A percentile compares a stretch with the other conserved stretches of the same genome.
phyloP scores from a whole-genome alignment of 2,113 vertebrate species.

The Oryctolagus cuniculus region DNA sequence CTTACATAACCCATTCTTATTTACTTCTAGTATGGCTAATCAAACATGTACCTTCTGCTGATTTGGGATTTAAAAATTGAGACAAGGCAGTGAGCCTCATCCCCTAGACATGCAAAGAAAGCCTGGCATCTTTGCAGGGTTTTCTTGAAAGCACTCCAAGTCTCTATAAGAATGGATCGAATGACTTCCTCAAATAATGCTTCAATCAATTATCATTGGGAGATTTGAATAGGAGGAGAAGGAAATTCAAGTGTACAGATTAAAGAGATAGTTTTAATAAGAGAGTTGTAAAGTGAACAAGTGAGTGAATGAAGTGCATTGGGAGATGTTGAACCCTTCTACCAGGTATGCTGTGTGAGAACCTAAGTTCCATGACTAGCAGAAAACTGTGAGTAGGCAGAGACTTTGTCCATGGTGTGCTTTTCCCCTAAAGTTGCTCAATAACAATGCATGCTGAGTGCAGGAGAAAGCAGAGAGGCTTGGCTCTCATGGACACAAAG shows the following conservation, averaged over 20 bases:
- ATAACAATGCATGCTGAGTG: neutral
- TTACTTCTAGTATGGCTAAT: neutral
- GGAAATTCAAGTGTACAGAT: conserved; percentile 2
- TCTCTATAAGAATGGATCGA: neutral
- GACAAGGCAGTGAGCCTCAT: neutral
- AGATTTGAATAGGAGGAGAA: neutral
- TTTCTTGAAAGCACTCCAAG: neutral
- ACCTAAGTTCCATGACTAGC: neutral
- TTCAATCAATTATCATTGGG: conserved; percentile 15
- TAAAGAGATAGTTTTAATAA: conserved; percentile 57
- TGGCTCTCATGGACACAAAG: neutral
- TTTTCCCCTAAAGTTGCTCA: neutral
- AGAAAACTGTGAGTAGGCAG: neutral
- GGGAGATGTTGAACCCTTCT: neutral
- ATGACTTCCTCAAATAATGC: neutral
- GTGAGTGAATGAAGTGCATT: neutral
- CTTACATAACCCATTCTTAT: neutral
- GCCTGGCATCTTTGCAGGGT: neutral
- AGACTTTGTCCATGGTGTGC: neutral
- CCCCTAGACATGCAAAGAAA: neutral
- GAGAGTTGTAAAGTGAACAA: neutral
- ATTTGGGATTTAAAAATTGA: neutral
- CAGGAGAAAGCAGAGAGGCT: neutral
- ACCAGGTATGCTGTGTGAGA: neutral
- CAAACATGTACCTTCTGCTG: neutral